Conservation (phyloP, 2,888 invertebrate species). For the Drosophila koepferae region DNA sequence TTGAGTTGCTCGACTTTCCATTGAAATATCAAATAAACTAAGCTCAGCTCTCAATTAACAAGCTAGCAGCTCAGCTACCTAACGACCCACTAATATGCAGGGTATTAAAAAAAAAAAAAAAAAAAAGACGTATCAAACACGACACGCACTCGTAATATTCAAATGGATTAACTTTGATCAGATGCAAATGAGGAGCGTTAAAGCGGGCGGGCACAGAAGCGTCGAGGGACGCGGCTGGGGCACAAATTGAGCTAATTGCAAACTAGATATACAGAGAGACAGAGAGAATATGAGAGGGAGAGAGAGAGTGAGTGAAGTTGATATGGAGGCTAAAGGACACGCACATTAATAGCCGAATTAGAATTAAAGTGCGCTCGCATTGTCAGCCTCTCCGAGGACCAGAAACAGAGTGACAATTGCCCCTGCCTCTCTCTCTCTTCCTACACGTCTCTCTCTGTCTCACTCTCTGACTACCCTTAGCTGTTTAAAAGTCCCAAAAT, state of each 20-base stretch:
- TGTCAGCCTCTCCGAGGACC: slow-evolving; percentile 51
- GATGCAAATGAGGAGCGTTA: slow-evolving; percentile 50
- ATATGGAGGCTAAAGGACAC: slow-evolving; percentile 24
- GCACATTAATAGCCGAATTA: slow-evolving; percentile 73
- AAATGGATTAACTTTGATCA: slow-evolving; percentile 79
- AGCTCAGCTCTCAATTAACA: neutral
- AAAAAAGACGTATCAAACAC: slow-evolving; percentile 8
- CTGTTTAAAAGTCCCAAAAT: slow-evolving; percentile 35
- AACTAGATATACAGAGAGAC: slow-evolving; percentile 55
- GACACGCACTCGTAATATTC: slow-evolving; percentile 55
- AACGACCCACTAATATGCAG: neutral
- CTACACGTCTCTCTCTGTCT: too few relatives aligned
- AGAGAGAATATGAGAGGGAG: neutral
- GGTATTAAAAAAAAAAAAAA: slow-evolving; percentile 11
- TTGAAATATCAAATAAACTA: too few relatives aligned
- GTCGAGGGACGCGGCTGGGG: slow-evolving; percentile 46
- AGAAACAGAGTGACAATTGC: slow-evolving; percentile 43
- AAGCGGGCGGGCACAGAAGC: neutral
- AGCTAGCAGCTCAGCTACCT: neutral
- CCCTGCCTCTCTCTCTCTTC: too few relatives aligned
- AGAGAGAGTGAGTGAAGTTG: neutral
- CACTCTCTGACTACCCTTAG: neutral
- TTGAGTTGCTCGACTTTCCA: too few relatives aligned
- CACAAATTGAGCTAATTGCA: slow-evolving; percentile 81
- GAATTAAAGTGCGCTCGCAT: slow-evolving; percentile 68